These are phyloP conservation scores for Corella eumyota DNA, from an alignment of 23 tunicate genomes.

Conservation along the genomic window DNA sequence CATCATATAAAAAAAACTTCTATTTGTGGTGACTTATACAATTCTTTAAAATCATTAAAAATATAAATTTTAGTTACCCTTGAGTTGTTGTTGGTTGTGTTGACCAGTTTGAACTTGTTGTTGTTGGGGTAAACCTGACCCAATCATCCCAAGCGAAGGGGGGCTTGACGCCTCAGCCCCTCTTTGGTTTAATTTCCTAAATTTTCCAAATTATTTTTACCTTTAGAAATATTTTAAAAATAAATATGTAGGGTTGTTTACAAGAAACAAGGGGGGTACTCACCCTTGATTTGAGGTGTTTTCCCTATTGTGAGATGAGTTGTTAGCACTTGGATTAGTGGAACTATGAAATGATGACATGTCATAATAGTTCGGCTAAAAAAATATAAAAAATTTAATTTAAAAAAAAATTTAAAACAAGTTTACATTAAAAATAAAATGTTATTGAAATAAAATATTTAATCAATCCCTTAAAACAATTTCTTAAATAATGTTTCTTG, in stretches of 20 bases:
- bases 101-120: constrained; percentile 48
- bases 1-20: background rate
- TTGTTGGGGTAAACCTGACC: constrained; percentile 58
- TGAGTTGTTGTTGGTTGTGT: constrained; percentile 33
- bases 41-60: too few relatives aligned
- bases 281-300: constrained; percentile 62
- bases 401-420: background rate
- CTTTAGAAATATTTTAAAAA: background rate
- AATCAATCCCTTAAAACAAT: too few relatives aligned
- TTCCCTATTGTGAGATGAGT: constrained; percentile 27
- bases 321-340: constrained; percentile 39
- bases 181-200: constrained; percentile 63
- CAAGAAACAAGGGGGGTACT: background rate
- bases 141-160: constrained; percentile 45
- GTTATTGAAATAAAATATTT: too few relatives aligned
- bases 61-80: too few relatives aligned
- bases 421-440: background rate
- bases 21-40: constrained; percentile 1
- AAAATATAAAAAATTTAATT: background rate
- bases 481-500: too few relatives aligned
- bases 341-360: constrained; percentile 38
- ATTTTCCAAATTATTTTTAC: background rate
- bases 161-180: constrained; percentile 80
- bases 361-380: constrained; percentile 74
- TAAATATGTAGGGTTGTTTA: background rate